A percentile compares a stretch with the other conserved stretches of the same genome.
Evolutionary conservation across 37 sponge, comb jelly and placozoan genomes (phyloP).

Genomic region (Halisarca cf. caerulea): DNA sequence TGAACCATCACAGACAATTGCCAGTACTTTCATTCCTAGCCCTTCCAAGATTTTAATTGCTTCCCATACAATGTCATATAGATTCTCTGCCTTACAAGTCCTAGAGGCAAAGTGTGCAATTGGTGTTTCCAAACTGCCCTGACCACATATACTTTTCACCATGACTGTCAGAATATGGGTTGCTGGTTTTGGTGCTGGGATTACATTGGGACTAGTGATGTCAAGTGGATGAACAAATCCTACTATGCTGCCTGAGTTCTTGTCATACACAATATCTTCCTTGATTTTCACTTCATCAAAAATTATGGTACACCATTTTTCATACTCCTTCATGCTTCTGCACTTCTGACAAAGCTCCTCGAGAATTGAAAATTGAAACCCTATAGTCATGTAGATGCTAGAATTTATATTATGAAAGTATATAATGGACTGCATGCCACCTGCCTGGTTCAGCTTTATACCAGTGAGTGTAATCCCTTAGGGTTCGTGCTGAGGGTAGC

Average conservation of each 20-base stretch:
- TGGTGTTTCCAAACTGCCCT: not conserved
- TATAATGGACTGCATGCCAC: not conserved
- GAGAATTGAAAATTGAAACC: not conserved
- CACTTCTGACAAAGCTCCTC: not conserved
- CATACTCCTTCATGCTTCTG: not conserved
- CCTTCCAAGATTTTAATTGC: not conserved
- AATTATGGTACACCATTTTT: not conserved
- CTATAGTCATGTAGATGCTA: not conserved
- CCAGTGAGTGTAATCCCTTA: not conserved
- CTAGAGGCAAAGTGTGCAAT: not conserved
- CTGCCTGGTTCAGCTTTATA: not conserved
- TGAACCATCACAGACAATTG: conserved; percentile 22
- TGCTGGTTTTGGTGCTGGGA: too few species aligned
- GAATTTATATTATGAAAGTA: not conserved
- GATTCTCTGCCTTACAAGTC: not conserved
- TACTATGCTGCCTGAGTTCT: not conserved
- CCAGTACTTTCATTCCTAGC: not conserved
- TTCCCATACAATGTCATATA: not conserved
- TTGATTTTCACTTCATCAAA: not conserved
- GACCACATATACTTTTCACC: not conserved
- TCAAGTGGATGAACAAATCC: too few species aligned
- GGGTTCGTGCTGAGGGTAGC: not conserved
- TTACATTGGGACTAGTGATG: too few species aligned
- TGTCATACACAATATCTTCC: not conserved
- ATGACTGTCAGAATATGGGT: not conserved